Evolutionary conservation across 2,888 invertebrate genomes (phyloP), one percentile per base, ranked within the genome.

Genomic region (Hyalella azteca): DNA sequence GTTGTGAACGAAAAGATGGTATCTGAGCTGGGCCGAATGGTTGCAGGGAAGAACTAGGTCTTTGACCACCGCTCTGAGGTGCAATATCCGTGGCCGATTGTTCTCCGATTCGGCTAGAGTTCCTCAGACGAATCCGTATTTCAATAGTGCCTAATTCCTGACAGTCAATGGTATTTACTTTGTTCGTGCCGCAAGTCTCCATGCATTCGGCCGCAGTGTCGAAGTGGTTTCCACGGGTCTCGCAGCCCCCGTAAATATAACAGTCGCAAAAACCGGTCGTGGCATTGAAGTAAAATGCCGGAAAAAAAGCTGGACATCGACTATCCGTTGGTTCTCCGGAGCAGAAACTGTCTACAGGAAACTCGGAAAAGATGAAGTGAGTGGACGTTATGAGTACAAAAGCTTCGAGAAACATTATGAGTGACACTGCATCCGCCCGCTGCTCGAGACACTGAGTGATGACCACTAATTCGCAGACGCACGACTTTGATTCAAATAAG

Each of bases 191-290:
- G 81, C 86, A 86, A 26, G 84, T 78, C 26, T 60, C 66, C 78
- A 81, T 77, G 81, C 86, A 86, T 54, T 85, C 85, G 36, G 81
- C 78, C 40, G 85, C 45, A 2, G 85, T 84, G 11, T 78, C 81
- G 81, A 87, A 87, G 49, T 86, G 85, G 81, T 87, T 87, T 5
- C 77, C 82, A 54, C 86, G 87, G 22, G 86, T 86, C 26, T 81
- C 79, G 78, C 87, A 87, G 3, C 87, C 87, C 1, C 87, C 86
- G 73, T 86, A 87, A 39, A 85, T 81, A 81, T 87, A 87, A 19
- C 59, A 39, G 82, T 86, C 85, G 81, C 87, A 87, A 9, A 81
- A 77, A 13, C 86, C 85, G 9, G 85, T 83, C 60, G 82, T 82
- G 0, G 85, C 79, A 77, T 87, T 85, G 83, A 85, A 87, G 84